Evolutionary conservation across 2,113 vertebrate species (phyloP).

Genomic region (Perca fluviatilis): DNA sequence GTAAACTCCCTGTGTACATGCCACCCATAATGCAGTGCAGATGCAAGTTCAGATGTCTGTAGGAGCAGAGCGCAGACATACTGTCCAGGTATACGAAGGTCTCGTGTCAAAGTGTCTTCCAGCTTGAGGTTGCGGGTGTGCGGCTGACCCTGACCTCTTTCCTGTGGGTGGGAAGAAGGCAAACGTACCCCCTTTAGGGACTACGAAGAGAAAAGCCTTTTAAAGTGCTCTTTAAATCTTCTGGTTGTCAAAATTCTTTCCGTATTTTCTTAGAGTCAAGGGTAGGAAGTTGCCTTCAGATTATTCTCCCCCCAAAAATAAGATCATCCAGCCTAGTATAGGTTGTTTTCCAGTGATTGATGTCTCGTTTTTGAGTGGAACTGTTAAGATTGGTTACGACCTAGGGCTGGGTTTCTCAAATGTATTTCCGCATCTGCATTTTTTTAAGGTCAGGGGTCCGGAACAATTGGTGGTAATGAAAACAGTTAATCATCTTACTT

Average conservation of each 20-base stretch:
- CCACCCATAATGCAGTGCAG: constrained; percentile 41
- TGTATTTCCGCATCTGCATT: no score
- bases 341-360: background rate
- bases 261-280: background rate
- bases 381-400: background rate
- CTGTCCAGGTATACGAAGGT: background rate
- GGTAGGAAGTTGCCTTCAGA: background rate
- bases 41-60: constrained; percentile 5
- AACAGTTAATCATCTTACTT: no score
- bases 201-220: background rate
- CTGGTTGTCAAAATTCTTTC: background rate
- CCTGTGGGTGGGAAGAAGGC: background rate
- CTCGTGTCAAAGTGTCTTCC: background rate
- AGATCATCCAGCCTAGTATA: background rate
- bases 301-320: background rate
- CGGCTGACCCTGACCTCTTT: background rate
- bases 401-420: no score
- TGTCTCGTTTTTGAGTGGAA: background rate
- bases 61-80: background rate
- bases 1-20: constrained; percentile 40
- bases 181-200: background rate
- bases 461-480: no score
- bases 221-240: constrained; percentile 1
- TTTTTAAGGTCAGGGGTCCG: no score
- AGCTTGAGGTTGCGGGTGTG: background rate